A percentile compares a stretch with the other conserved stretches of the same genome.
Evolutionary conservation across 2,888 invertebrate species (phyloP).

Genomic region (Suillia variegata): DNA sequence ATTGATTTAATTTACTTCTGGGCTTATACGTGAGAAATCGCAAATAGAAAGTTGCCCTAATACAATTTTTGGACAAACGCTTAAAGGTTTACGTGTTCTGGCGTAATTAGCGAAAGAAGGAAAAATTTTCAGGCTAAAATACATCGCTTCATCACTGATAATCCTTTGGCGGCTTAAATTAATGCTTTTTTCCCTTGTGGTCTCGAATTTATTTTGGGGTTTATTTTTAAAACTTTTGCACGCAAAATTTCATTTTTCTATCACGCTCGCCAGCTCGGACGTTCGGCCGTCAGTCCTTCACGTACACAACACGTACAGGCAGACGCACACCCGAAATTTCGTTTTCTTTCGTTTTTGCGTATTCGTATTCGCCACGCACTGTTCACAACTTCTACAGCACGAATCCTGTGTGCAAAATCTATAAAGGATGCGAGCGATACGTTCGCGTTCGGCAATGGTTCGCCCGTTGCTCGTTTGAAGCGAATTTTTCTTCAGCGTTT

Average conservation of each 20-base stretch:
- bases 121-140: slow-evolving; percentile 20
- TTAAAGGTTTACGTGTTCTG: slow-evolving; percentile 41
- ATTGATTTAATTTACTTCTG: no score
- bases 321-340: not conserved
- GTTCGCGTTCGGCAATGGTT: not conserved
- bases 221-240: slow-evolving; percentile 7
- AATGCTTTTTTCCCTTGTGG: slow-evolving; percentile 3
- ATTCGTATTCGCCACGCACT: not conserved
- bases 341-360: no score
- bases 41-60: slow-evolving; percentile 15
- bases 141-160: slow-evolving; percentile 19
- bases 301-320: not conserved
- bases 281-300: not conserved
- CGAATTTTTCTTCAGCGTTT: not conserved
- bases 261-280: not conserved
- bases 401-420: not conserved
- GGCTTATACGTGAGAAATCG: no score
- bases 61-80: slow-evolving; percentile 10
- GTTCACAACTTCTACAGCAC: not conserved
- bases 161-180: slow-evolving; percentile 22
- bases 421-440: not conserved
- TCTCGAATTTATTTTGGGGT: not conserved
- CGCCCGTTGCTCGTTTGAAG: not conserved
- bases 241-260: slow-evolving; percentile 33
- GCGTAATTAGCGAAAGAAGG: slow-evolving; percentile 48